These are phyloP conservation scores for Choreutis nemorana DNA, from an alignment of 2,888 invertebrate species.

Conservation along the genomic window DNA sequence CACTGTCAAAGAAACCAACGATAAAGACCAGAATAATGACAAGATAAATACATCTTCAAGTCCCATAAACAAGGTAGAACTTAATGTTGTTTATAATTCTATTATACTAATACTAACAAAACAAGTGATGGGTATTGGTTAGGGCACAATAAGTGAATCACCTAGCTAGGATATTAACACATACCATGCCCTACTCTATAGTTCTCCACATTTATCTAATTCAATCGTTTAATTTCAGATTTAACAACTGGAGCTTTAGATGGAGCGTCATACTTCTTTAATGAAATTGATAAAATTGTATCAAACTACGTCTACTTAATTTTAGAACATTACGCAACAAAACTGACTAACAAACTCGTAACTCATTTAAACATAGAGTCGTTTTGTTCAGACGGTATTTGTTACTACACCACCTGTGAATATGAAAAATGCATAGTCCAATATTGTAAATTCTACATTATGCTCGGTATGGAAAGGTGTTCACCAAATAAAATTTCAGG, in stretches of 20 bases:
- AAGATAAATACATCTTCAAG: neutral
- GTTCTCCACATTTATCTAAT: too few relatives aligned
- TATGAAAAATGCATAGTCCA: conserved; percentile 18
- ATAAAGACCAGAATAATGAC: conserved; percentile 5
- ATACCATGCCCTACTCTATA: too few relatives aligned
- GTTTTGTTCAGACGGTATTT: conserved; percentile 28
- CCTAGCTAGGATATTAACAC: too few relatives aligned
- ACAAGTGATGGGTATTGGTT: conserved; percentile 2
- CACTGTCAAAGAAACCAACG: conserved; percentile 19
- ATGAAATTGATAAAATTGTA: conserved; percentile 17
- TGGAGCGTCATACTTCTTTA: conserved; percentile 10
- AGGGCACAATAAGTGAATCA: conserved; percentile 4
- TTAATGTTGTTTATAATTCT: neutral
- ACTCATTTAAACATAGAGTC: conserved; percentile 23
- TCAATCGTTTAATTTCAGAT: conserved; percentile 20
- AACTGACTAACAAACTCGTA: conserved; percentile 27
- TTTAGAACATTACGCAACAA: conserved; percentile 25
- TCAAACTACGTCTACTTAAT: conserved; percentile 21
- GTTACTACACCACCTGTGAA: conserved; percentile 29
- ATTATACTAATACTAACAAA: neutral
- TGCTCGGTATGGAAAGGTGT: conserved; percentile 25
- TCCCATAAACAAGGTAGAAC: conserved; percentile 1
- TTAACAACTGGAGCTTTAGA: conserved; percentile 9
- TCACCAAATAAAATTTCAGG: conserved; percentile 13
- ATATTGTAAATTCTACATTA: conserved; percentile 29